Evolutionary conservation across 2,797 vertebrate genomes (phyloP), one percentile per base, ranked within the genome.

Genomic region (Chloroceryle inda): DNA sequence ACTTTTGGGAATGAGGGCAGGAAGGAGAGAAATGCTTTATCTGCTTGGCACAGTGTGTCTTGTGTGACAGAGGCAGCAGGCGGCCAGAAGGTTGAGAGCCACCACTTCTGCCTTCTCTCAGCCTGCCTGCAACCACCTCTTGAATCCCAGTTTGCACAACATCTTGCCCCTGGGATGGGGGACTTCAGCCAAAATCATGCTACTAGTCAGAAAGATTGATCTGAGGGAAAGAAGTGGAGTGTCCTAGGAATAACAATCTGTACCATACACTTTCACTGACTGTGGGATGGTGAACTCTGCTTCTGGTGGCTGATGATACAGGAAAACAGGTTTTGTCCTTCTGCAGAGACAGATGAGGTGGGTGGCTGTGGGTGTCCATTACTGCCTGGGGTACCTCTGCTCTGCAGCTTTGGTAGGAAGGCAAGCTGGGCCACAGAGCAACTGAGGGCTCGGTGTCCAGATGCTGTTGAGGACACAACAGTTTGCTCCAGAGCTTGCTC

Each of bases 311-410:
- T 37, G 31, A 21, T 38, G 49, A 14, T 13, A 24, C 11, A 42
- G 15, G 61, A 47, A 40, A 42, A 53, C 11, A 12, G 35, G 22
- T 17, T 77, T 23, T 72, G 50, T 4, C 38, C 37, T 76, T 35
- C 58, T n/a, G 35, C 23, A 24, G 16, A 31, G 33, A 44, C 20
- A 26, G 18, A 22, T 1, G 3, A 45, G 23, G 59, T 67, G 47
- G 33, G 66, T 84, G 38, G 29, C 17, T 66, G 37, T 17, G 33
- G n/a, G 29, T 31, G 14, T 53, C 74, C 22, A 3, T 27, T 38
- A 27, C 21, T 1, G 1, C 38, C n/a, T 0, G 1, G 21, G 22
- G 17, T 44, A 19, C 20, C 33, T 19, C 44, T 33, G 58, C 27
- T 27, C 27, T 2, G 9, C 29, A 37, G 50, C 45, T 58, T 50